phyloP scores from a whole-genome alignment of 2,888 invertebrate species.

The Agrotis puta region DNA sequence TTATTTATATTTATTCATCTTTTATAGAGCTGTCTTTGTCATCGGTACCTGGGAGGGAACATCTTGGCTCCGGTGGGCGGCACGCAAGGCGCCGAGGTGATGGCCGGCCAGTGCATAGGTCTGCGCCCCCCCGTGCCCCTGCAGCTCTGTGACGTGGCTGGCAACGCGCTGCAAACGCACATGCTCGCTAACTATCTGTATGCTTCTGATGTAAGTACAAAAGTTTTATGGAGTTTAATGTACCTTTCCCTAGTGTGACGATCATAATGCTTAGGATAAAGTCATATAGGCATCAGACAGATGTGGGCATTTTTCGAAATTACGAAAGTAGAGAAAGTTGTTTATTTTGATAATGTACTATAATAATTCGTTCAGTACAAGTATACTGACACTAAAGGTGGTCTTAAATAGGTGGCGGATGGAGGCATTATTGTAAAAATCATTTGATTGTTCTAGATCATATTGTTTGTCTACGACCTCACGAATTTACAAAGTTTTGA shows the following conservation, averaged over 20 bases:
- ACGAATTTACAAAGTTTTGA: slow-evolving; percentile 96
- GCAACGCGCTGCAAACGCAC: slow-evolving; percentile 93
- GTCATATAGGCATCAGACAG: background rate
- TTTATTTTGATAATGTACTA: too few species aligned
- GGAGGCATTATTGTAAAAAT: background rate
- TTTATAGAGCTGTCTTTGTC: slow-evolving; percentile 83
- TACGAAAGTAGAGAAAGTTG: too few species aligned
- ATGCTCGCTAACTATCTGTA: slow-evolving; percentile 95
- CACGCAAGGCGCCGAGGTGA: slow-evolving; percentile 87
- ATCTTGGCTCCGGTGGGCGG: slow-evolving; percentile 71
- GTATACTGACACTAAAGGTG: background rate
- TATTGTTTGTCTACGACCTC: slow-evolving; percentile 96
- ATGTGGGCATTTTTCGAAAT: too few species aligned
- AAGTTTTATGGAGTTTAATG: background rate
- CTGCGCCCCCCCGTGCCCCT: slow-evolving; percentile 91
- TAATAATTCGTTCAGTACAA: too few species aligned
- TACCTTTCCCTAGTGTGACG: background rate
- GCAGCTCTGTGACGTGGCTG: slow-evolving; percentile 96
- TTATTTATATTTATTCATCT: background rate
- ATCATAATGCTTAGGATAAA: background rate
- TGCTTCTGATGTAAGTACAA: slow-evolving; percentile 92
- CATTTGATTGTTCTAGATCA: slow-evolving; percentile 89
- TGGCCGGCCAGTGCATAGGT: slow-evolving; percentile 85
- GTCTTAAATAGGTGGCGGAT: too few species aligned
- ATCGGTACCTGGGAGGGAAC: slow-evolving; percentile 82